Conservation (phyloP, 2,888 invertebrate genomes). For the Tetragnatha montana region DNA sequence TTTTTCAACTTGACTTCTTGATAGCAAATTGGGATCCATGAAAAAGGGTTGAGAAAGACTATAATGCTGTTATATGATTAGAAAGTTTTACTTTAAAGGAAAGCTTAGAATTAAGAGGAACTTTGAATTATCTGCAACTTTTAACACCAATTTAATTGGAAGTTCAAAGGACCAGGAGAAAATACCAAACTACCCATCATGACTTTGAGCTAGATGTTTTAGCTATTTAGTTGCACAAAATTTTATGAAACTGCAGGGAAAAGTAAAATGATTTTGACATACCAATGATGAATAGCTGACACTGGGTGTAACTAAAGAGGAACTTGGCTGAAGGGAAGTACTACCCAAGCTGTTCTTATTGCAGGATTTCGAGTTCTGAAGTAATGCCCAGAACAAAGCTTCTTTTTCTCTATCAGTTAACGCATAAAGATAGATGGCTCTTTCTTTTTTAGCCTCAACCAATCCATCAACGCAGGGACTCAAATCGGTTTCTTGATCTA, state of each 20-base stretch:
- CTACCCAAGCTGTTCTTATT: constrained; percentile 1
- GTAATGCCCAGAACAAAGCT: constrained; percentile 84
- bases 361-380: constrained; percentile 33
- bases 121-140: too few relatives aligned
- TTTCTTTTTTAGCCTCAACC: constrained; percentile 12
- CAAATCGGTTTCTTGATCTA: constrained; percentile 28
- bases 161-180: neutral
- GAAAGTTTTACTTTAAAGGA: too few relatives aligned
- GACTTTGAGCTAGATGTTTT: too few relatives aligned
- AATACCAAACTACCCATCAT: neutral
- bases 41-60: too few relatives aligned
- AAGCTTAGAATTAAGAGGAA: too few relatives aligned
- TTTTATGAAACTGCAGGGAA: neutral
- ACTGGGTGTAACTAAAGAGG: constrained; percentile 17
- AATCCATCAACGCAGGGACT: constrained; percentile 30
- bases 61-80: too few relatives aligned
- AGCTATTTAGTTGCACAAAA: neutral
- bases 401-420: constrained; percentile 92
- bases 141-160: too few relatives aligned
- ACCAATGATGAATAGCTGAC: constrained; percentile 56
- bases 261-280: constrained; percentile 4
- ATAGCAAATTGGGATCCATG: too few relatives aligned
- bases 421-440: constrained; percentile 81
- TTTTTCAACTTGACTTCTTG: too few relatives aligned
- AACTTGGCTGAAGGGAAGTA: neutral